Conservation (phyloP, 2,113 vertebrate genomes). For the Calonectris borealis region DNA sequence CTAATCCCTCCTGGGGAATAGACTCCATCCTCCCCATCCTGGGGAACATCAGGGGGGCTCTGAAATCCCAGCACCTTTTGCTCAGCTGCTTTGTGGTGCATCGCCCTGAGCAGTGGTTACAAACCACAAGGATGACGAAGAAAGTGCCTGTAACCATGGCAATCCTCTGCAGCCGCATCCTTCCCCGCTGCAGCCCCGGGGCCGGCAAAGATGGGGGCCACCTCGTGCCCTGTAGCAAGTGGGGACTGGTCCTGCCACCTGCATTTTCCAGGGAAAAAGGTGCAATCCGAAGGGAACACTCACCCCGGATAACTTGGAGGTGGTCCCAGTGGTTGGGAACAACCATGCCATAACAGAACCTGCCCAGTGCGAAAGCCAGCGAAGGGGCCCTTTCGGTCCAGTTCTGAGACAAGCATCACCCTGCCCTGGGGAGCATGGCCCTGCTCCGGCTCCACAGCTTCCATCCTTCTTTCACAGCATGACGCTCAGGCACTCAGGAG, state of each 20-base stretch:
- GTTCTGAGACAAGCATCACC: not conserved
- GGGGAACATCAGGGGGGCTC: not conserved
- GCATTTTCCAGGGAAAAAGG: not conserved
- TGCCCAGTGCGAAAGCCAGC: fast-evolving
- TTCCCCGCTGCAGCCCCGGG: not conserved
- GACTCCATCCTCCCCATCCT: not conserved
- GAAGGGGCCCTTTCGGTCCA: not conserved
- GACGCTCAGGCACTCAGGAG: fast-evolving
- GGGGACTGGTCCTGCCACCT: not conserved
- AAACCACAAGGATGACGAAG: not conserved
- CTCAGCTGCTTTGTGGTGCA: not conserved
- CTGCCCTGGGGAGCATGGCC: fast-evolving
- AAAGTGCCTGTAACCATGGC: not conserved
- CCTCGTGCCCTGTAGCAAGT: not conserved
- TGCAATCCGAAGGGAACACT: not conserved
- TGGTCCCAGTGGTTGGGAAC: not conserved
- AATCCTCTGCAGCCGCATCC: not conserved
- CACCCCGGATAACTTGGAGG: not conserved
- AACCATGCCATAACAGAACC: not conserved
- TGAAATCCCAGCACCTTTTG: not conserved
- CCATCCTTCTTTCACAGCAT: not conserved
- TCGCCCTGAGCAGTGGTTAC: not conserved
- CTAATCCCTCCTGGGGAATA: not conserved
- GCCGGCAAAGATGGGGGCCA: not conserved
- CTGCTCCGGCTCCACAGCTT: not conserved